A percentile compares a stretch with the other conserved stretches of the same genome.
phyloP scores from a whole-genome alignment of 2,797 vertebrate species.

The Thamnophis elegans region DNA sequence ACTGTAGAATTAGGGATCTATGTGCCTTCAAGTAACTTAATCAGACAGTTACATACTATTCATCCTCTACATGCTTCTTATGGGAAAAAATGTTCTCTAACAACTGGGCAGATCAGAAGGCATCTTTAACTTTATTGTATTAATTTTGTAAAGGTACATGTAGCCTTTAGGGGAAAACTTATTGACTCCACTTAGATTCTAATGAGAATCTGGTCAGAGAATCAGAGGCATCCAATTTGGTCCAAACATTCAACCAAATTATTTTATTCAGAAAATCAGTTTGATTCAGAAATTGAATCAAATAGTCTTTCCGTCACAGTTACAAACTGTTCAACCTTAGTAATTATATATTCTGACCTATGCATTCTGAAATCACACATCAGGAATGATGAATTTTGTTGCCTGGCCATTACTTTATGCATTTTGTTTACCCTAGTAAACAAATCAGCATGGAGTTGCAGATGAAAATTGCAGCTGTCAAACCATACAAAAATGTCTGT shows the following conservation, averaged over 20 bases:
- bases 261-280: neutral
- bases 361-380: neutral
- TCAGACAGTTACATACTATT: neutral
- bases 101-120: neutral
- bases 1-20: neutral
- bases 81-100: neutral
- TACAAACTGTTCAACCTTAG: neutral
- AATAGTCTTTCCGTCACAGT: neutral
- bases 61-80: neutral
- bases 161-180: neutral
- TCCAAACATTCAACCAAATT: neutral
- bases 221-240: neutral
- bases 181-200: neutral
- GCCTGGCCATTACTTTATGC: neutral
- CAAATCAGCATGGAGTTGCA: neutral
- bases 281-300: neutral
- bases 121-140: neutral
- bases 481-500: neutral
- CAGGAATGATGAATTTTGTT: neutral
- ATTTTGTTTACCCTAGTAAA: neutral
- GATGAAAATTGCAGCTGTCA: neutral
- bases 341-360: neutral
- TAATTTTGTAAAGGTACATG: constrained; percentile 2
- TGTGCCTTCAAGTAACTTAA: neutral
- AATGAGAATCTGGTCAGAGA: neutral